Evolutionary conservation across 1,140 invertebrate genomes (phyloP).

Genomic region (Ctenoplectra terminalis): DNA sequence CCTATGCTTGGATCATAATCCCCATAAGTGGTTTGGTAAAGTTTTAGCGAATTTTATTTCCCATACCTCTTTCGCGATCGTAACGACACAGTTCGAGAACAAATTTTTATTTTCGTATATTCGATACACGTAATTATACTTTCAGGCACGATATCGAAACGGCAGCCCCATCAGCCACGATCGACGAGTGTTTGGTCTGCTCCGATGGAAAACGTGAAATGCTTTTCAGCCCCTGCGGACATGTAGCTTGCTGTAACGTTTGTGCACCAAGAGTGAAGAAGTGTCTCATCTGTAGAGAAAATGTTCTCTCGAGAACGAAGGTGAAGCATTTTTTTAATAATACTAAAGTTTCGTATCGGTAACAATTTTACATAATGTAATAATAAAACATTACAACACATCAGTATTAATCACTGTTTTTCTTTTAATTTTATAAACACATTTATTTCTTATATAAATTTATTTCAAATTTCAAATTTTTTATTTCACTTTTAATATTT

Average conservation of each 20-base stretch:
- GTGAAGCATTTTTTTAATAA: not conserved
- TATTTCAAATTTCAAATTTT: too few species aligned
- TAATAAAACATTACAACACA: too few species aligned
- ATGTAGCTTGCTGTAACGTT: constrained; percentile 95
- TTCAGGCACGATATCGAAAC: constrained; percentile 77
- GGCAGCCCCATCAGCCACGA: constrained; percentile 81
- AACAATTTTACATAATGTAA: too few species aligned
- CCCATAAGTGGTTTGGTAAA: not conserved
- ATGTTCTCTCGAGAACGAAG: constrained; percentile 89
- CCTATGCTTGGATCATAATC: too few species aligned
- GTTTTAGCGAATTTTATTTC: not conserved
- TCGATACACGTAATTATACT: constrained; percentile 20
- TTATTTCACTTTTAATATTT: too few species aligned
- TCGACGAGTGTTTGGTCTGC: constrained; percentile 98
- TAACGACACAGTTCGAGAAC: not conserved
- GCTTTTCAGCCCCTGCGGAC: constrained; percentile 94
- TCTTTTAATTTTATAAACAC: too few species aligned
- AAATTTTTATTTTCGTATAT: not conserved
- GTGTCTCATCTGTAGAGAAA: constrained; percentile 95
- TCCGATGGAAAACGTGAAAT: constrained; percentile 96
- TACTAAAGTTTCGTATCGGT: not conserved
- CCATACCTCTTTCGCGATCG: not conserved
- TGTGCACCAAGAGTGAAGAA: constrained; percentile 97
- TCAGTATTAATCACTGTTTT: too few species aligned
- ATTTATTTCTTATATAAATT: too few species aligned